A percentile compares a stretch with the other conserved stretches of the same genome.
Conservation (phyloP, 2,113 vertebrate genomes). For the Acanthochromis polyacanthus region DNA sequence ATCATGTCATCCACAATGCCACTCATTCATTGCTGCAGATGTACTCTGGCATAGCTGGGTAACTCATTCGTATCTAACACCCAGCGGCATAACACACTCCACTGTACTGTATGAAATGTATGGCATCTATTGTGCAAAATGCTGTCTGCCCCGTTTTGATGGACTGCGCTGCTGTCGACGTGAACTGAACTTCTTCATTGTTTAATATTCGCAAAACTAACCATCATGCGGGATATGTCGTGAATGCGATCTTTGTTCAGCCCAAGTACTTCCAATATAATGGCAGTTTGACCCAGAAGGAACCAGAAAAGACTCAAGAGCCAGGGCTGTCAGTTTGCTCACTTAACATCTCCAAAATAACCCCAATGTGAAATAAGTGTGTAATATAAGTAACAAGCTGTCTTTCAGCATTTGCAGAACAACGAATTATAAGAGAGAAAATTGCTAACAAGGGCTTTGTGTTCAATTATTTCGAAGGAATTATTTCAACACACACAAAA, state of each 20-base stretch:
- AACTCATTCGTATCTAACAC: slow-evolving; percentile 67
- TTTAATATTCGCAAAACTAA: slow-evolving; percentile 20
- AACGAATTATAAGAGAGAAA: neutral
- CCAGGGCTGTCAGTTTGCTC: neutral
- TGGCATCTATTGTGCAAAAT: slow-evolving; percentile 49
- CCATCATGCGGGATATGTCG: neutral
- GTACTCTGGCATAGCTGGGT: slow-evolving; percentile 51
- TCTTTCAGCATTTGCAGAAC: neutral
- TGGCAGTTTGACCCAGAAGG: neutral
- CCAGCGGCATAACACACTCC: slow-evolving; percentile 68
- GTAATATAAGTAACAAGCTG: neutral
- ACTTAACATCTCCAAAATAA: neutral
- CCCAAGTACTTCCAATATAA: slow-evolving; percentile 1
- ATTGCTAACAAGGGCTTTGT: neutral
- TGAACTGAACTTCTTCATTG: slow-evolving; percentile 44
- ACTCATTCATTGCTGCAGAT: slow-evolving; percentile 59
- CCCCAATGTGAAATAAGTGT: neutral
- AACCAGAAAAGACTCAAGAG: neutral
- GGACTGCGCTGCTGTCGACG: slow-evolving; percentile 24
- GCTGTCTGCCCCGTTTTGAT: slow-evolving; percentile 48
- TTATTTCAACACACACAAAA: neutral
- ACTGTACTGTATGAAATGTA: slow-evolving; percentile 53
- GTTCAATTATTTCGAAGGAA: neutral
- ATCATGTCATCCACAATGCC: slow-evolving; percentile 61
- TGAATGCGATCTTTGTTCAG: slow-evolving; percentile 37